phyloP scores from a whole-genome alignment of 2,797 vertebrate species.

The Bradypus variegatus region DNA sequence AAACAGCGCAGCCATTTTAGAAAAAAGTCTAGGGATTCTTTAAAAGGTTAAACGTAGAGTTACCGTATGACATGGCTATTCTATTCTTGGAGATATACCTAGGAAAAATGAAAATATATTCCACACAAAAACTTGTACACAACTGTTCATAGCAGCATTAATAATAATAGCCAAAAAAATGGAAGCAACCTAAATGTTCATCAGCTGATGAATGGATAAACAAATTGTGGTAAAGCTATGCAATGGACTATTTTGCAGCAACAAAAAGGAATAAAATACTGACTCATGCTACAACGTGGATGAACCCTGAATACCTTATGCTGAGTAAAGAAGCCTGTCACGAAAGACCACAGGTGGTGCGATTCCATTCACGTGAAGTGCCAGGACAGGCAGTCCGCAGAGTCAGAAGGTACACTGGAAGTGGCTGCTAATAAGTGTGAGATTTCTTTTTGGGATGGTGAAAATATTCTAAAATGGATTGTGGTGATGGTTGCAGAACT shows the following conservation, averaged over 20 bases:
- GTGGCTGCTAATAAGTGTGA: too few species aligned
- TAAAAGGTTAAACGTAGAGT: too few species aligned
- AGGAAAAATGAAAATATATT: too few species aligned
- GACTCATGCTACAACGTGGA: background rate
- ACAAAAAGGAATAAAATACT: background rate
- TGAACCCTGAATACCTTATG: rapidly evolving
- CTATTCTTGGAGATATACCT: too few species aligned
- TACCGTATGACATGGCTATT: too few species aligned
- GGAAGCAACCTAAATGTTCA: too few species aligned
- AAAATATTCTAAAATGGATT: background rate
- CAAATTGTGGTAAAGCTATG: rapidly evolving
- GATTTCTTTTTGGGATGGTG: background rate
- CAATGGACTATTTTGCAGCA: background rate
- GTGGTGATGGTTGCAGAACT: background rate
- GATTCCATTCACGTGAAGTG: rapidly evolving
- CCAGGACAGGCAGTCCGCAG: background rate
- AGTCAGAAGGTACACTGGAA: too few species aligned
- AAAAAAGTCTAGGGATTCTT: too few species aligned
- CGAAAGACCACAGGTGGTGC: rapidly evolving
- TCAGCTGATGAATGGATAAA: too few species aligned
- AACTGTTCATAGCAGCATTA: too few species aligned
- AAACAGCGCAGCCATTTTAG: too few species aligned
- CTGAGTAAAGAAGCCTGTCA: background rate
- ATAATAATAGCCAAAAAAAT: background rate
- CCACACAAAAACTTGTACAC: too few species aligned